A percentile compares a stretch with the other conserved stretches of the same genome.
phyloP scores from a whole-genome alignment of 2,888 invertebrate genomes.

The Heliconius hortense region DNA sequence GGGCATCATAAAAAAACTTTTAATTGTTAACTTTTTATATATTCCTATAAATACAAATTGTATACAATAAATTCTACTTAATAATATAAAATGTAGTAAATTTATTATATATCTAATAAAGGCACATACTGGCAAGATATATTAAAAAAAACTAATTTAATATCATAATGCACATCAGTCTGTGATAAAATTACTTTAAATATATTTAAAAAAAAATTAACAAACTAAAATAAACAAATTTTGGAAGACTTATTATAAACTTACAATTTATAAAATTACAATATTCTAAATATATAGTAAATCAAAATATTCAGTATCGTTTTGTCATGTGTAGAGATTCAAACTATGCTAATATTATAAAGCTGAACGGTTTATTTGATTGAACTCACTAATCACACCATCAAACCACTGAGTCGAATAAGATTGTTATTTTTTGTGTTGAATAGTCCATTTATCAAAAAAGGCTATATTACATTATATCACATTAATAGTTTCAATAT shows the following conservation, averaged over 20 bases:
- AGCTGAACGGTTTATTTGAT: not conserved
- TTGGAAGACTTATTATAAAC: slow-evolving; percentile 14
- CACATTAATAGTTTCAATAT: too few species aligned
- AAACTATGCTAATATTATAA: not conserved
- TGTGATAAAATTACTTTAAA: not conserved
- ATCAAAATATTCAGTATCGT: not conserved
- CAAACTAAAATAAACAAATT: not conserved
- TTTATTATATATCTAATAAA: slow-evolving; percentile 40
- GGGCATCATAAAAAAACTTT: too few species aligned
- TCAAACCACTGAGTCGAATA: not conserved
- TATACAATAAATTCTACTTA: too few species aligned
- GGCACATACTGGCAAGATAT: slow-evolving; percentile 61
- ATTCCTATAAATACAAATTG: too few species aligned
- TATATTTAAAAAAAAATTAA: not conserved
- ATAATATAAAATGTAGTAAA: not conserved
- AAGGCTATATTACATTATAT: not conserved
- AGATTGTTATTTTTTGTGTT: not conserved
- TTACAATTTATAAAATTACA: not conserved
- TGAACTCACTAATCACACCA: not conserved
- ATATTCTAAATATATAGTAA: not conserved
- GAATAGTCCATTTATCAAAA: not conserved
- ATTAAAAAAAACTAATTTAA: slow-evolving; percentile 18
- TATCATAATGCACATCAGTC: slow-evolving; percentile 8
- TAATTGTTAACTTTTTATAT: too few species aligned
- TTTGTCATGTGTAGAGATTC: not conserved